These are phyloP conservation scores for Malurus alboscapulatus DNA, from an alignment of 2,113 vertebrate genomes.

Conservation along the genomic window DNA sequence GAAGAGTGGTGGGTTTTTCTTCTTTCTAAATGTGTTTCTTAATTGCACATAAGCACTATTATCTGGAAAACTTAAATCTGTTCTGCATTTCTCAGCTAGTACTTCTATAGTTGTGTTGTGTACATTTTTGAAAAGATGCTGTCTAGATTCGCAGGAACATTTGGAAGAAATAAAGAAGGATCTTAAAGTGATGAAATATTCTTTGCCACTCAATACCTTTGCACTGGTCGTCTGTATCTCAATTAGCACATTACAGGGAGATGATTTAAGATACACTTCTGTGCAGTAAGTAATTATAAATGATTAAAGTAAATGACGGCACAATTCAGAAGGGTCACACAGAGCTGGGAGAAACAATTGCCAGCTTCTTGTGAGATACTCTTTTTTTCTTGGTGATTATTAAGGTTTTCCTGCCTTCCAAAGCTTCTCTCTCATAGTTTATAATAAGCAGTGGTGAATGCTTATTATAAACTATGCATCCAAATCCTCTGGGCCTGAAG, in stretches of 20 bases:
- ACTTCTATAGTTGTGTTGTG: neutral
- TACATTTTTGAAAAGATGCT: neutral
- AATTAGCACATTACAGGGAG: neutral
- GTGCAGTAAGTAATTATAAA: slow-evolving; percentile 49
- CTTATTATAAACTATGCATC: too few relatives aligned
- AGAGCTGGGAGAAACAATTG: neutral
- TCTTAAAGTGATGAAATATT: slow-evolving; percentile 23
- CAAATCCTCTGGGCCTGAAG: neutral
- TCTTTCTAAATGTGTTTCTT: neutral
- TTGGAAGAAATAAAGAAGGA: slow-evolving; percentile 4
- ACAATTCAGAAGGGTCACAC: slow-evolving; percentile 29
- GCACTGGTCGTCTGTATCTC: neutral
- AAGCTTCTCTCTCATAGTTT: neutral
- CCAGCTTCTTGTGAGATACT: neutral
- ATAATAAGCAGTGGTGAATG: neutral
- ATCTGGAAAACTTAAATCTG: neutral
- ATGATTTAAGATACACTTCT: slow-evolving; percentile 32
- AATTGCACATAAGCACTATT: neutral
- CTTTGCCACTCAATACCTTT: slow-evolving; percentile 12
- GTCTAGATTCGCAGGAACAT: neutral
- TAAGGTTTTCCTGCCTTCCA: neutral
- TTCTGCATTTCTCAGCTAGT: neutral
- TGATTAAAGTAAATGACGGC: slow-evolving; percentile 6
- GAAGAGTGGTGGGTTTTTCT: neutral
- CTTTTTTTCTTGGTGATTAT: neutral